Conservation (phyloP, 2,888 invertebrate genomes). For the Endotricha flammealis region DNA sequence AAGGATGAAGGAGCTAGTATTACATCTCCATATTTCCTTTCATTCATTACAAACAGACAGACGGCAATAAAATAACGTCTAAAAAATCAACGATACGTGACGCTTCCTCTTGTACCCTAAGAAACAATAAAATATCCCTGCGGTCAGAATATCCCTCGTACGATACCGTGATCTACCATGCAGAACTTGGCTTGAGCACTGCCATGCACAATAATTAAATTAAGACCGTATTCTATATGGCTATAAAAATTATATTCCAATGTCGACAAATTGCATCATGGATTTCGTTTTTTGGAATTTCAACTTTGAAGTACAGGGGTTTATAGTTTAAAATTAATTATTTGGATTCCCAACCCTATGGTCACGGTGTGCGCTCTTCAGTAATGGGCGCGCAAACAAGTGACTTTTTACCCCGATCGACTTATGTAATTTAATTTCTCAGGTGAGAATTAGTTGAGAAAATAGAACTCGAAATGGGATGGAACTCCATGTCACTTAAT, state of each 20-base stretch:
- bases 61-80: constrained; percentile 53
- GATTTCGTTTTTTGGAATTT: neutral
- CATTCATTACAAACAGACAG: constrained; percentile 29
- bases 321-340: neutral
- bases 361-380: constrained; percentile 54
- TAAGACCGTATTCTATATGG: constrained; percentile 5
- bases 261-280: constrained; percentile 13
- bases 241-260: constrained; percentile 8
- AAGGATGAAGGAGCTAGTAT: no score
- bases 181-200: constrained; percentile 40
- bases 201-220: constrained; percentile 10
- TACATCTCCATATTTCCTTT: constrained; percentile 13
- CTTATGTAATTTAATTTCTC: constrained; percentile 36
- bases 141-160: constrained; percentile 42
- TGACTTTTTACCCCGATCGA: constrained; percentile 33
- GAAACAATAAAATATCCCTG: constrained; percentile 55
- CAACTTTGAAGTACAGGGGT: neutral
- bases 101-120: constrained; percentile 52
- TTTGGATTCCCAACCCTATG: constrained; percentile 52
- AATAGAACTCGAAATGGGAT: constrained; percentile 21
- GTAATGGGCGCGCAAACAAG: constrained; percentile 63
- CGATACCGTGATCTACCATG: constrained; percentile 42
- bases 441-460: constrained; percentile 35
- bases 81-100: constrained; percentile 58
- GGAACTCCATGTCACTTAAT: no score